Evolutionary conservation across 1,140 invertebrate genomes (phyloP).

Genomic region (Thaumatotibia leucotreta): DNA sequence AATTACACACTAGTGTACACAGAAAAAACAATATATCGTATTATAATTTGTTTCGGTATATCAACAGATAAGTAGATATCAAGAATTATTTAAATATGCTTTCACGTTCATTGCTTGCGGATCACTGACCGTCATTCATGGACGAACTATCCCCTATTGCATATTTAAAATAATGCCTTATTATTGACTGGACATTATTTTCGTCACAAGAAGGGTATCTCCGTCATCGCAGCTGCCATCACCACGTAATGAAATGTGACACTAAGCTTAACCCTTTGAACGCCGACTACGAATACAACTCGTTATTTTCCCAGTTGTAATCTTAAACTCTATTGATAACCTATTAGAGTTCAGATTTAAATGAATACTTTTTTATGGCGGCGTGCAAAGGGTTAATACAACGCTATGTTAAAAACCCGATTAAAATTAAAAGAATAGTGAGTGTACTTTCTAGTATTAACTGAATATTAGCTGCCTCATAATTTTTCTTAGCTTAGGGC

Average conservation of each 20-base stretch:
- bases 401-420: not conserved
- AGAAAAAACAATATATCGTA: not conserved
- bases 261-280: too few species aligned
- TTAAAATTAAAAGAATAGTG: not conserved
- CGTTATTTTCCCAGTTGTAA: too few species aligned
- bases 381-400: too few species aligned
- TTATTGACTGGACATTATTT: not conserved
- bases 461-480: too few species aligned
- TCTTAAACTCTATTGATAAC: too few species aligned
- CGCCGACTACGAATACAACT: too few species aligned
- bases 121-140: not conserved
- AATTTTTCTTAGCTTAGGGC: too few species aligned
- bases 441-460: not conserved
- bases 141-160: not conserved
- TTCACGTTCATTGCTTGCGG: not conserved
- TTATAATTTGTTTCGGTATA: conserved; percentile 7
- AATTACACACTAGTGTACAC: not conserved
- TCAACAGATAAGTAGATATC: not conserved
- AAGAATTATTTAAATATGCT: not conserved
- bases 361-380: too few species aligned
- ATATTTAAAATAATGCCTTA: not conserved
- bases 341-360: too few species aligned
- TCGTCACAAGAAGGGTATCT: not conserved
- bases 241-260: not conserved
- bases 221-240: not conserved